phyloP scores from a whole-genome alignment of 1,140 invertebrate species.

The Anastrepha ludens region DNA sequence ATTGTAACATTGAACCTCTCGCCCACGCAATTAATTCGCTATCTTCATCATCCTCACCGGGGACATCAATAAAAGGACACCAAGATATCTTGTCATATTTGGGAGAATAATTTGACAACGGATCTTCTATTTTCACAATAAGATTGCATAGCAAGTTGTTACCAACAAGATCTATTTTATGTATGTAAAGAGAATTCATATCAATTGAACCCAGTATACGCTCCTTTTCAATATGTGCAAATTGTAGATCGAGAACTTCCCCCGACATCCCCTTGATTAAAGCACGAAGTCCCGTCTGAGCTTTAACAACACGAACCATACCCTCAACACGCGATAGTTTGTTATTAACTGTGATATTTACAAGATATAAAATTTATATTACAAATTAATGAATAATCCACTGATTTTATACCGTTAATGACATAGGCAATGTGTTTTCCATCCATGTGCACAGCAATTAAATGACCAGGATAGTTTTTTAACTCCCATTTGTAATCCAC shows the following conservation, averaged over 20 bases:
- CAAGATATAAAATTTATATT: constrained; percentile 5
- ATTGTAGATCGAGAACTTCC: constrained; percentile 90
- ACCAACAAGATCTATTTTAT: constrained; percentile 83
- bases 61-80: constrained; percentile 90
- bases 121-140: constrained; percentile 76
- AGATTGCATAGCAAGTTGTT: constrained; percentile 78
- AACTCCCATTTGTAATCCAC: constrained; percentile 96
- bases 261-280: constrained; percentile 92
- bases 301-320: constrained; percentile 88
- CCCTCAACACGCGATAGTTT: constrained; percentile 77
- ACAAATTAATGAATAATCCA: too few species aligned
- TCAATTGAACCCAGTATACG: constrained; percentile 91
- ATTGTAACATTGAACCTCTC: constrained; percentile 79
- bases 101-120: constrained; percentile 66
- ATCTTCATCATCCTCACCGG: constrained; percentile 81
- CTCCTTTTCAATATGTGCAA: constrained; percentile 86
- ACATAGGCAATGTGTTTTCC: constrained; percentile 92
- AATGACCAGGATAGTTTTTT: constrained; percentile 87
- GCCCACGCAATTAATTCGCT: constrained; percentile 87
- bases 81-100: constrained; percentile 82
- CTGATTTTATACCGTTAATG: constrained; percentile 82
- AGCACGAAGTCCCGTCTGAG: constrained; percentile 82
- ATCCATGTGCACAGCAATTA: constrained; percentile 91
- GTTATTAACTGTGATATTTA: constrained; percentile 67
- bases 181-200: constrained; percentile 84